phyloP scores from a whole-genome alignment of 1,140 invertebrate species.

The Trichomalopsis sarcophagae region DNA sequence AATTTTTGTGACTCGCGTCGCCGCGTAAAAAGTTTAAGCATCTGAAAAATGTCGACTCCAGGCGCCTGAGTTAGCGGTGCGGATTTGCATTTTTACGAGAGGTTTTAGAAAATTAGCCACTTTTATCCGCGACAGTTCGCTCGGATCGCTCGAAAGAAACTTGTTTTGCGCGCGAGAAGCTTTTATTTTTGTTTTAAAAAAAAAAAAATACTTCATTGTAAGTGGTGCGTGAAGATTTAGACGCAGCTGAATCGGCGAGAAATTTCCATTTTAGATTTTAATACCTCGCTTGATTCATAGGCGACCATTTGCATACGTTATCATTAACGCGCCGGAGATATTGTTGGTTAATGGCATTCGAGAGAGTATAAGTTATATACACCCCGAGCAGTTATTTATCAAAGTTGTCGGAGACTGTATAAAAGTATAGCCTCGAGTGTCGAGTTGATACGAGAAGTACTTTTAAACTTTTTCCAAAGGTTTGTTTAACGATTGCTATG shows the following conservation, averaged over 20 bases:
- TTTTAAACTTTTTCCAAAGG: too few relatives aligned
- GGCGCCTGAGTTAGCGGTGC: background rate
- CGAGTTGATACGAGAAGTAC: too few relatives aligned
- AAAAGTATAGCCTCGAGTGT: too few relatives aligned
- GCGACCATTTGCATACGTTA: background rate
- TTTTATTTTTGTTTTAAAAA: background rate
- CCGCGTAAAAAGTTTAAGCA: background rate
- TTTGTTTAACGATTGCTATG: too few relatives aligned
- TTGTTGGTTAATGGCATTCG: too few relatives aligned
- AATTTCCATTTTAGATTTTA: background rate
- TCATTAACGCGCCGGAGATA: background rate
- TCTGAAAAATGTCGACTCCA: background rate
- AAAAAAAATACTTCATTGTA: background rate
- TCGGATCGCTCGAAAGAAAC: background rate
- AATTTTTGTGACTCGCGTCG: background rate
- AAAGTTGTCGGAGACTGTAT: too few relatives aligned
- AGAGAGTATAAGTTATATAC: too few relatives aligned
- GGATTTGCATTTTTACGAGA: background rate
- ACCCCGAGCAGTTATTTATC: too few relatives aligned
- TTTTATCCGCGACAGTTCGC: too few relatives aligned
- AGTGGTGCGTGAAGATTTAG: background rate
- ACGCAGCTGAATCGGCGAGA: background rate
- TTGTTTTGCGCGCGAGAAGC: background rate
- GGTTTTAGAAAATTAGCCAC: background rate
- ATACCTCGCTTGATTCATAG: background rate